phyloP scores from a whole-genome alignment of 1,140 invertebrate species.

The Brachionus rotundiformis region DNA sequence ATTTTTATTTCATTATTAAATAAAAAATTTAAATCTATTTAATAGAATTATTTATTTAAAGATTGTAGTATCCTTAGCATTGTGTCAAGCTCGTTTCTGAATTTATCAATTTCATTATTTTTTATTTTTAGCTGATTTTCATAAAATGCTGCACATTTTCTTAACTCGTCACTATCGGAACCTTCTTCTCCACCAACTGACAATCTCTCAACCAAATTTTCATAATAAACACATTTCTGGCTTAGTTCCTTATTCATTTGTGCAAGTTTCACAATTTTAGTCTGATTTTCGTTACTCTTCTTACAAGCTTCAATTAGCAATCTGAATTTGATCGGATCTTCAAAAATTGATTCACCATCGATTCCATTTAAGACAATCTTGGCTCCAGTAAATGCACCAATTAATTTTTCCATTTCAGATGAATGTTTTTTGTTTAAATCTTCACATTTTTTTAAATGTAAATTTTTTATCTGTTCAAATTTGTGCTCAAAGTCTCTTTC shows the following conservation, averaged over 20 bases:
- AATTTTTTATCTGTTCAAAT: slow-evolving; percentile 9
- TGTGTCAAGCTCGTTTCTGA: slow-evolving; percentile 24
- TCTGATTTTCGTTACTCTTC: not conserved
- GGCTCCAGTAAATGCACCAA: not conserved
- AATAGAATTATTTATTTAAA: not conserved
- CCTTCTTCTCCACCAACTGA: not conserved
- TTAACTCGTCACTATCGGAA: not conserved
- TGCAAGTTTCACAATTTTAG: not conserved
- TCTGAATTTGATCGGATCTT: slow-evolving; percentile 1
- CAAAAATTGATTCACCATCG: not conserved
- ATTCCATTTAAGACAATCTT: not conserved
- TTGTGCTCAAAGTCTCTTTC: not conserved
- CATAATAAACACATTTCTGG: not conserved
- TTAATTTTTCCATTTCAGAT: not conserved
- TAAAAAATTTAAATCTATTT: not conserved
- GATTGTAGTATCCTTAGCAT: slow-evolving; percentile 1
- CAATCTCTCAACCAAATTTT: not conserved
- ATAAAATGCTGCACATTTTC: not conserved
- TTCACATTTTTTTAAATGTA: not conserved
- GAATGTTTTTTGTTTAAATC: slow-evolving; percentile 28
- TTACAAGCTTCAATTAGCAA: slow-evolving; percentile 1
- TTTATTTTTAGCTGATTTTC: not conserved
- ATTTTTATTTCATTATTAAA: not conserved
- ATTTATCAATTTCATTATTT: slow-evolving; percentile 45
- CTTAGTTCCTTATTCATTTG: not conserved